Evolutionary conservation across 1,140 invertebrate species (phyloP).

Genomic region (Sinonovacula constricta): DNA sequence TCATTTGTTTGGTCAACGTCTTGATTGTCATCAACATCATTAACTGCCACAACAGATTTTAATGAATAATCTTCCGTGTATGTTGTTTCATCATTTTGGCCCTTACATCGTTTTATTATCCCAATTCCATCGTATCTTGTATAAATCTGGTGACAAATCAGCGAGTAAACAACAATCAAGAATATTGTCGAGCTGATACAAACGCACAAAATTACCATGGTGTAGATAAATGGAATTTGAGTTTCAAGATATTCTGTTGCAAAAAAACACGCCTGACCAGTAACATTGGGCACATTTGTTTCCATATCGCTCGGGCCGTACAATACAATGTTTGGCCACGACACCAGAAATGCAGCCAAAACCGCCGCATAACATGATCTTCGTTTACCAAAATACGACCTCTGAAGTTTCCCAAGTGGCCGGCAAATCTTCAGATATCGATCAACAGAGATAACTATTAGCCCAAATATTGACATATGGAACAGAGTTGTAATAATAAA

Average conservation of each 20-base stretch:
- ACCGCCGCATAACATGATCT: constrained; percentile 12
- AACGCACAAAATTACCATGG: constrained; percentile 7
- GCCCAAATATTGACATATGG: constrained; percentile 36
- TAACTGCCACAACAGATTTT: too few species aligned
- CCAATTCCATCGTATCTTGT: too few species aligned
- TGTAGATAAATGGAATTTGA: constrained; percentile 32
- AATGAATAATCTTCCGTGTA: too few species aligned
- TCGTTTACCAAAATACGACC: constrained; percentile 31
- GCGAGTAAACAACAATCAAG: constrained; percentile 28
- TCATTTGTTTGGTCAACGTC: too few species aligned
- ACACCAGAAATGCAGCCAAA: not conserved
- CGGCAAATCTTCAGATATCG: constrained; percentile 47
- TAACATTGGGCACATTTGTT: constrained; percentile 7
- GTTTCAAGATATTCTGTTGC: constrained; percentile 37
- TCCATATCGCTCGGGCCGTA: constrained; percentile 47
- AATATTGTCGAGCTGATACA: constrained; percentile 26
- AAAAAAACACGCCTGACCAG: constrained; percentile 39
- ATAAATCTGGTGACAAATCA: constrained; percentile 35
- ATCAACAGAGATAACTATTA: constrained; percentile 40
- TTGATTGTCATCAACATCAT: too few species aligned
- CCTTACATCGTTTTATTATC: too few species aligned
- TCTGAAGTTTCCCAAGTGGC: constrained; percentile 29
- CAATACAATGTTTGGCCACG: constrained; percentile 42
- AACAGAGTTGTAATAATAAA: constrained; percentile 28
- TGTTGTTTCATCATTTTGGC: too few species aligned